phyloP scores from a whole-genome alignment of 2,888 invertebrate genomes.

The Hypsopygia costalis region DNA sequence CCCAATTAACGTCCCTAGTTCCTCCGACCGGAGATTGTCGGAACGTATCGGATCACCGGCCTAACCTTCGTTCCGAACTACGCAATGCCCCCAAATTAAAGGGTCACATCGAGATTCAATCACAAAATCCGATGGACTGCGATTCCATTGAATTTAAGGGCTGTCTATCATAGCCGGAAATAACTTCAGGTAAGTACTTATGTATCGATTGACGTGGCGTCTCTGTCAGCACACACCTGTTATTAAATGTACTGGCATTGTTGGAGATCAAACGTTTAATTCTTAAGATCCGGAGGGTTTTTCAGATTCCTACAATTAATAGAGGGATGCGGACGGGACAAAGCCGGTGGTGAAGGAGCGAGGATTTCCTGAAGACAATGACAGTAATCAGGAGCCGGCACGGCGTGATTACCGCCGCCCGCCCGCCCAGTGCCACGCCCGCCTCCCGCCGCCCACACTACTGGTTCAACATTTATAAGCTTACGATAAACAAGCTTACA shows the following conservation, averaged over 20 bases:
- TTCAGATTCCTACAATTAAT: slow-evolving; percentile 40
- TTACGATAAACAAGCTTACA: slow-evolving; percentile 42
- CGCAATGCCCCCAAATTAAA: slow-evolving; percentile 39
- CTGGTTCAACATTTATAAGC: no score
- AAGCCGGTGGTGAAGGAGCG: slow-evolving; percentile 49
- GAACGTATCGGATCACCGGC: slow-evolving; percentile 43
- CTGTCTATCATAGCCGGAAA: slow-evolving; percentile 35
- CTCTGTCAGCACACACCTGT: slow-evolving; percentile 7
- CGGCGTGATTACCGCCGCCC: slow-evolving; percentile 42
- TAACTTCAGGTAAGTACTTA: slow-evolving; percentile 31
- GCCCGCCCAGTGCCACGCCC: slow-evolving; percentile 18
- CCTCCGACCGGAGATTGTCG: slow-evolving; percentile 53
- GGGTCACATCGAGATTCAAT: slow-evolving; percentile 49
- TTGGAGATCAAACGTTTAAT: slow-evolving; percentile 26
- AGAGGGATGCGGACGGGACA: slow-evolving; percentile 41
- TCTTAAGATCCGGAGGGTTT: slow-evolving; percentile 25
- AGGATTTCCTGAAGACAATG: slow-evolving; percentile 61
- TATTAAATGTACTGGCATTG: slow-evolving; percentile 10
- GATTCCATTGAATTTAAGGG: slow-evolving; percentile 20
- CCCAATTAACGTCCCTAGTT: slow-evolving; percentile 54
- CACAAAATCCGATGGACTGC: slow-evolving; percentile 41
- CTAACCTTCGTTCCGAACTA: slow-evolving; percentile 45
- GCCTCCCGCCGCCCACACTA: no score
- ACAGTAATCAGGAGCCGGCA: slow-evolving; percentile 52
- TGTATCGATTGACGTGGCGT: slow-evolving; percentile 15